Evolutionary conservation across 2,113 vertebrate genomes (phyloP), one percentile per base, ranked within the genome.

Genomic region (Upupa epops): DNA sequence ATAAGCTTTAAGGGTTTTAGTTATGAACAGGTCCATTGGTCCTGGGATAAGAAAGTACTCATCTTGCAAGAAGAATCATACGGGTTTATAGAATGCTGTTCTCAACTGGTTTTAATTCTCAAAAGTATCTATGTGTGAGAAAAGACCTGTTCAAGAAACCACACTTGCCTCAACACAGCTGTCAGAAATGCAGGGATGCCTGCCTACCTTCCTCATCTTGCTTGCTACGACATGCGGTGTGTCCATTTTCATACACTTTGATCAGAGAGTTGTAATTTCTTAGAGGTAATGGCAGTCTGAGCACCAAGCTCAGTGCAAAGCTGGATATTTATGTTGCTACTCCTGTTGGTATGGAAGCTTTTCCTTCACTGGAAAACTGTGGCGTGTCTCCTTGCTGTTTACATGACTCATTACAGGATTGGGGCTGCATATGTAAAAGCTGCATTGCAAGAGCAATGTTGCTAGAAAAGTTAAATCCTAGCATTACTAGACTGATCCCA

Each of bases 1-100:
- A 93, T 93, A 92, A 86, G 89, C 71, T 96, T 93, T 46, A 92
- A 90, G 93, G 89, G 76, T 78, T 93, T 59, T 61, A 49, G 40
- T 77, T 86, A 95, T 40, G 60, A 94, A 88, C 5, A 8, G 76
- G 83, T 88, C 78, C 83, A 84, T 58, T 76, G 31, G 31, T 88
- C 69, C 78, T 78, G 59, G 59, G 56, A 80, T 82, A 78, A 76
- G 40, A 68, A 91, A 85, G 48, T 31, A 66, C 58, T 78, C 9
- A 0, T 88, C 70, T 78, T 90, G 55, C 74, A 52, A 88, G 63
- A 90, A 87, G 4, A 82, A 60, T 46, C 66, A 89, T 85, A 70
- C 9, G 22, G 9, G 20, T 76, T 88, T 88, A 70, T 51, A 19
- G 25, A 37, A 42, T 71, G 68, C 66, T 76, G 26, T 34, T 95